Percentiles rank a stretch among this genome's conserved stretches.
Evolutionary conservation across 1,140 invertebrate species (phyloP).

Genomic region (Apis laboriosa): DNA sequence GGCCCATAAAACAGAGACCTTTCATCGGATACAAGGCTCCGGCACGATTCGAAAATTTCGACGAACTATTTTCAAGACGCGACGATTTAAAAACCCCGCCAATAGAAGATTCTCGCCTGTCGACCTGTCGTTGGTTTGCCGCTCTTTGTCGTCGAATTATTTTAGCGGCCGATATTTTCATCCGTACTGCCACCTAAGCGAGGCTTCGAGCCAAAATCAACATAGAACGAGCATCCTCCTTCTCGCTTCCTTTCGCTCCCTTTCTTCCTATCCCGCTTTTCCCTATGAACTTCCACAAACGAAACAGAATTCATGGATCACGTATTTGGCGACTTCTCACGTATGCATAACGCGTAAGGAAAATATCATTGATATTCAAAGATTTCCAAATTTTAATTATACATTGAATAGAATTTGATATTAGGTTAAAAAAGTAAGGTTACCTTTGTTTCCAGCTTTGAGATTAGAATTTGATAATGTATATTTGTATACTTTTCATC

Average conservation of each 20-base stretch:
- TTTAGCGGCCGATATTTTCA: slow-evolving; percentile 77
- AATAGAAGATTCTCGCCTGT: slow-evolving; percentile 49
- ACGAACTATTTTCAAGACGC: slow-evolving; percentile 45
- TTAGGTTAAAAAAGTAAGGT: not conserved
- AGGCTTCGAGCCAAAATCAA: slow-evolving; percentile 73
- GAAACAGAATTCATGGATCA: slow-evolving; percentile 24
- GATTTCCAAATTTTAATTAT: not conserved
- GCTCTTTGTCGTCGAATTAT: slow-evolving; percentile 72
- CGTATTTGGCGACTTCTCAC: not conserved
- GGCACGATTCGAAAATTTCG: slow-evolving; percentile 1
- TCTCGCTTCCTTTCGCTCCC: slow-evolving; percentile 32
- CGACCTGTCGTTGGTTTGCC: slow-evolving; percentile 60
- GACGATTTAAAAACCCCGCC: slow-evolving; percentile 54
- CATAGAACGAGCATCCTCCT: slow-evolving; percentile 49
- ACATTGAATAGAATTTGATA: too few relatives aligned
- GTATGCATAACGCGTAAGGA: not conserved
- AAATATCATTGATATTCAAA: not conserved
- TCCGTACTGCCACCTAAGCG: slow-evolving; percentile 67
- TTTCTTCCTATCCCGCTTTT: slow-evolving; percentile 22
- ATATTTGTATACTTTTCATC: not conserved
- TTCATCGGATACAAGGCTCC: slow-evolving; percentile 41
- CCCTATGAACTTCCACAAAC: slow-evolving; percentile 3
- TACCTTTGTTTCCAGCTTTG: not conserved
- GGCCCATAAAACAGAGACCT: slow-evolving; percentile 38
- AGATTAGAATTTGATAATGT: not conserved